Conservation (phyloP, 2,113 vertebrate species). For the Gadus chalcogrammus region DNA sequence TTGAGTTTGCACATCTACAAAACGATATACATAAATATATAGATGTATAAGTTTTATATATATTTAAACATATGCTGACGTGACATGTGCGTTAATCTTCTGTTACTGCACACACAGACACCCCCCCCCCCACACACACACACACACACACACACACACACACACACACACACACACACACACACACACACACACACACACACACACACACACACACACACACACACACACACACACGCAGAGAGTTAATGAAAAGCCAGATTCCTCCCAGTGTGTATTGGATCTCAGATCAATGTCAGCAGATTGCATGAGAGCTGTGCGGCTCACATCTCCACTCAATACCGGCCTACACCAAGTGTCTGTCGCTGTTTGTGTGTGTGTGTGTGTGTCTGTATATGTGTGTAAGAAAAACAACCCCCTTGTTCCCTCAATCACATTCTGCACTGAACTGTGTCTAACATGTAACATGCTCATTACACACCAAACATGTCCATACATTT, state of each 20-base stretch:
- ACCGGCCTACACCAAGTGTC: slow-evolving; percentile 7
- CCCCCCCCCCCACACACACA: no score
- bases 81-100: slow-evolving; percentile 2
- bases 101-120: slow-evolving; percentile 4
- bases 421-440: not conserved
- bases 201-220: not conserved
- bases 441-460: no score
- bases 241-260: slow-evolving; percentile 35
- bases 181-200: not conserved
- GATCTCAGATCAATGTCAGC: slow-evolving; percentile 50
- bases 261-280: slow-evolving; percentile 40
- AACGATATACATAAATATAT: no score
- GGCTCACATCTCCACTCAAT: slow-evolving; percentile 52
- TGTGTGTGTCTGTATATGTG: slow-evolving; percentile 14
- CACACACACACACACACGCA: not conserved
- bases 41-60: no score
- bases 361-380: slow-evolving; percentile 21
- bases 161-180: slow-evolving; percentile 11
- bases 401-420: not conserved
- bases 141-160: not conserved
- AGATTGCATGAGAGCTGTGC: slow-evolving; percentile 35
- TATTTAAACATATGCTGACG: no score
- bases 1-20: no score
- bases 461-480: no score
- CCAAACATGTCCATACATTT: no score